Base-by-base conservation (phyloP, 2,888 invertebrate species). In the Callimorpha dominula region DNA sequence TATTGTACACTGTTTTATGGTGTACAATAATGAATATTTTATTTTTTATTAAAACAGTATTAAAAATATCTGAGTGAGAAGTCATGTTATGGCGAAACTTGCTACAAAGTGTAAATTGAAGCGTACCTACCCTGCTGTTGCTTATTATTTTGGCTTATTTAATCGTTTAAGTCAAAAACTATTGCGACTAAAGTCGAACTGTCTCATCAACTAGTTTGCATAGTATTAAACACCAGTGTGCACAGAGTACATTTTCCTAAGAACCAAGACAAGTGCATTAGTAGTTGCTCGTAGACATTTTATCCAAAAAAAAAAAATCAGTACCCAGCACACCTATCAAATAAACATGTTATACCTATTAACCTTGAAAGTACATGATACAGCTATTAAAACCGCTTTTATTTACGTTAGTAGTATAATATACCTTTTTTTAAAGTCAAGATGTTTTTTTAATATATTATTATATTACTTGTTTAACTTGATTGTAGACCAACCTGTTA, bases 401-500 rank as follows among this genome's bases (percentile, higher is more conserved):
- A 57, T 60, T 60, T 31, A 6, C 31, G 31, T 60, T 60, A 60
- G 20, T 14, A 60, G 14, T 6, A 31, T 60, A 14, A 31, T 60
- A 31, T 14, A 31, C 60, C 31, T 60, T 60, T 31, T n/a, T 31
- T 31, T 31, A 12, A 31, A 5, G 31, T 60, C 31, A 1, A 31
- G 31, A 31, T 14, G 31, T 60, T 60, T 60, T 60, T 60, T 46
- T 8, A 31, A 31, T 60, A 60, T 60, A 31, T 31, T 31, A 31
- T 43, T 12, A 12, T 54, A 42, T 57, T 20, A 54, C 20, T 42
- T 11, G 42, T 52, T 31, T 17, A 54, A 67, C 42, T n/a, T 52
- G 65, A 66, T 40, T 67, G 42, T 60, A 65, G 17, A 49, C 64
- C n/a, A 73, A 46, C 70, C 11, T 70, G 63, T 67, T 68, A 52